These are phyloP conservation scores for Pteria penguin DNA, from an alignment of 2,888 invertebrate species.

Conservation along the genomic window DNA sequence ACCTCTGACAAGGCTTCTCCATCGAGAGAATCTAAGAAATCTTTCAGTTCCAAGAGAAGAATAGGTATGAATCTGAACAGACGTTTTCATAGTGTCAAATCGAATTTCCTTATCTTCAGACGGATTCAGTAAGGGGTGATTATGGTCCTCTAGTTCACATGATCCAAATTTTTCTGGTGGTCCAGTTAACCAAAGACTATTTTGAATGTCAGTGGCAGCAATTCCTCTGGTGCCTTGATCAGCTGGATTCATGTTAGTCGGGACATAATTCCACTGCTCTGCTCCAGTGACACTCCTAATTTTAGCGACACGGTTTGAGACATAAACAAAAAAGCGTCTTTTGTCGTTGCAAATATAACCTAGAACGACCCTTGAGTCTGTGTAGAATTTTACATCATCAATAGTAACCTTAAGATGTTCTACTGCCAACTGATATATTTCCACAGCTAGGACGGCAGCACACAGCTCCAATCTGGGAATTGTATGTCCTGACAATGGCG, in stretches of 20 bases:
- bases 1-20: conserved; percentile 8
- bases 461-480: conserved; percentile 57
- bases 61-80: neutral
- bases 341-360: conserved; percentile 32
- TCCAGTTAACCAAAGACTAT: conserved; percentile 19
- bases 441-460: conserved; percentile 54
- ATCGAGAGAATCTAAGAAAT: conserved; percentile 11
- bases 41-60: neutral
- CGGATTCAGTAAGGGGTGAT: conserved; percentile 12
- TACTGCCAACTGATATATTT: conserved; percentile 38
- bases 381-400: conserved; percentile 18
- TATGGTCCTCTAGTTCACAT: neutral
- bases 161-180: neutral
- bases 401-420: conserved; percentile 37
- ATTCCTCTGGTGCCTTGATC: conserved; percentile 33
- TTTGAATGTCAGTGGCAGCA: conserved; percentile 4
- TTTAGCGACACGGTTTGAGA: conserved; percentile 30
- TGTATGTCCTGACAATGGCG: conserved; percentile 46
- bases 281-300: conserved; percentile 31
- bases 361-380: conserved; percentile 30
- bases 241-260: conserved; percentile 27
- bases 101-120: conserved; percentile 22
- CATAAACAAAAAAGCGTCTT: conserved; percentile 36
- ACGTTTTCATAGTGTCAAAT: neutral
- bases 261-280: conserved; percentile 38